Conservation (phyloP, 2,797 vertebrate species). For the Tapera naevia region DNA sequence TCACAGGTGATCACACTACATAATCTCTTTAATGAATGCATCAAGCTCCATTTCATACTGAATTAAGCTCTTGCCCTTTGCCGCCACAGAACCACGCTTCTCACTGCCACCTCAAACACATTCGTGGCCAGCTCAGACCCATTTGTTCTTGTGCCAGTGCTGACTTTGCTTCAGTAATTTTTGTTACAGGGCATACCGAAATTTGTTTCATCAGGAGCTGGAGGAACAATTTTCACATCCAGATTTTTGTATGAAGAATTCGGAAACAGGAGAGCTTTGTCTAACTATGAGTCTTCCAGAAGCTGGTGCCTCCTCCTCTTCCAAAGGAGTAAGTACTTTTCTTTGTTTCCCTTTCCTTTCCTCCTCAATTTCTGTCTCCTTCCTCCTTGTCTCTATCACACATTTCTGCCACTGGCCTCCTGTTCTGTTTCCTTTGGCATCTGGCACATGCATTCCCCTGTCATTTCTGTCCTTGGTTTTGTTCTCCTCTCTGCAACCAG, state of each 20-base stretch:
- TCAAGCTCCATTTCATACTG: background rate
- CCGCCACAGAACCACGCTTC: background rate
- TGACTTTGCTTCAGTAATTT: background rate
- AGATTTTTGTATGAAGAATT: background rate
- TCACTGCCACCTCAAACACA: rapidly evolving
- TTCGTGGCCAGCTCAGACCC: background rate
- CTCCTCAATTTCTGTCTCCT: background rate
- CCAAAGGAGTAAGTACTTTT: background rate
- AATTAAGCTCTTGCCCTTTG: background rate
- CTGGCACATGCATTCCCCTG: rapidly evolving
- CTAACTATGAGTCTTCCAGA: background rate
- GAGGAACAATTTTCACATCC: background rate
- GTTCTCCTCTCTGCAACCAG: rapidly evolving
- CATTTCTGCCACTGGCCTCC: background rate
- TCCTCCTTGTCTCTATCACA: background rate
- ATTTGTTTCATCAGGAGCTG: background rate
- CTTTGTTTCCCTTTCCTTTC: background rate
- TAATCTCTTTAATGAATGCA: background rate
- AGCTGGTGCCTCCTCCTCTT: background rate
- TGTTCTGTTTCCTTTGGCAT: background rate
- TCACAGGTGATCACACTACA: rapidly evolving
- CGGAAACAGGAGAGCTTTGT: background rate
- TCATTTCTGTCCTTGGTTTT: background rate
- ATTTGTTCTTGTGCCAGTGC: background rate
- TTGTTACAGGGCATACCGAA: background rate